Percentiles rank a stretch among this genome's conserved stretches.
These are phyloP conservation scores for Mnemiopsis leidyi DNA, from an alignment of 37 sponge, comb jelly and placozoan genomes.

Conservation along the genomic window DNA sequence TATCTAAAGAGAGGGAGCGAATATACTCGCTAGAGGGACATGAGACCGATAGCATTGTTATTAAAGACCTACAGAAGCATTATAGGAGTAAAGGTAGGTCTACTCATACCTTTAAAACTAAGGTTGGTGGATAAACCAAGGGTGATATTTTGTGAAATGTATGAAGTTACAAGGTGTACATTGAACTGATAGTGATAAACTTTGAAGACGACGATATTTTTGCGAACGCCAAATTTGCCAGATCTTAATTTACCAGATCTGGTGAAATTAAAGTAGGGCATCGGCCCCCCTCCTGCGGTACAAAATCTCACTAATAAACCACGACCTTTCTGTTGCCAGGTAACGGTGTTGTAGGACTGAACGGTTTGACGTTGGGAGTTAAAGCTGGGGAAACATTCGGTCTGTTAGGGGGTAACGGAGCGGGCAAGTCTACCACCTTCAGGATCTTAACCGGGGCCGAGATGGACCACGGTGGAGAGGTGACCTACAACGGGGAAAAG, in stretches of 20 bases:
- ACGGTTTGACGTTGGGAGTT: not conserved
- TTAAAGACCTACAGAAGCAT: not conserved
- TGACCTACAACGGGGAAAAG: not conserved
- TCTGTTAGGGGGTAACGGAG: not conserved
- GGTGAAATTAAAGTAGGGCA: too few relatives aligned
- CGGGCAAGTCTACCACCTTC: slow-evolving; percentile 23
- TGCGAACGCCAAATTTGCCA: too few relatives aligned
- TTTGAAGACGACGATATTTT: too few relatives aligned
- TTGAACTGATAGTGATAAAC: too few relatives aligned
- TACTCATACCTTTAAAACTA: too few relatives aligned
- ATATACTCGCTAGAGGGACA: not conserved
- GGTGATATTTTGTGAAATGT: too few relatives aligned
- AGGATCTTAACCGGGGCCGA: not conserved
- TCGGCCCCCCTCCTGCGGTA: too few relatives aligned
- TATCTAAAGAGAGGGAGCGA: not conserved
- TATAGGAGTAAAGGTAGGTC: not conserved
- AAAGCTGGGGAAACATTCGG: not conserved
- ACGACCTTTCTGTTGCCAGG: too few relatives aligned
- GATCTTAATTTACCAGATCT: too few relatives aligned
- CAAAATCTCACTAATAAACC: too few relatives aligned
- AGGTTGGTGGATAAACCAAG: too few relatives aligned
- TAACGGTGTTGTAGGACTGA: slow-evolving; percentile 3
- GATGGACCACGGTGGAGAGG: not conserved
- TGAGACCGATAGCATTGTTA: not conserved
- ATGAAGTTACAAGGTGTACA: too few relatives aligned